Evolutionary conservation across 1,140 invertebrate genomes (phyloP), one percentile per base, ranked within the genome.

Genomic region (Pogonomyrmex californicus): DNA sequence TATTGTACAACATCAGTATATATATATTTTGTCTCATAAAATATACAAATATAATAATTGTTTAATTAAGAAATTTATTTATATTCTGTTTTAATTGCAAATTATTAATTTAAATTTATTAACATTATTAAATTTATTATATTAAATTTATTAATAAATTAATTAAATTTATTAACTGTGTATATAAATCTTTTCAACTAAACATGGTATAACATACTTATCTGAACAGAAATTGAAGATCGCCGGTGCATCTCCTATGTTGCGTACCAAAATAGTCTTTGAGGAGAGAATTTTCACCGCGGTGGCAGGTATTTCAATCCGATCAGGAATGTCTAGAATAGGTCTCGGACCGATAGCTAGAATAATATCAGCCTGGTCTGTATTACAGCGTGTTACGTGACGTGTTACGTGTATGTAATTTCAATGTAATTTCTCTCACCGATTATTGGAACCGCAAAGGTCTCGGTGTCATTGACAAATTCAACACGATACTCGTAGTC

Each of bases 321-420:
- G 56, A 91, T 96, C 96, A 1, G 96, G 96, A 65, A 96, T 91
- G 79, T 96, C 93, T 4, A 96, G 86, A 10, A 96, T 81, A 4
- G 95, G 93, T 85, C 95, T 90, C 6, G 93, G 91, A 2, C 95
- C 94, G 38, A 96, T 91, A 4, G 94, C 96, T 96, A 54, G 30
- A 90, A 54, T 10, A 47, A 73, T 75, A 66, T 85, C 65, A 68
- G 47, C 5, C n/a, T 78, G 33, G 14, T 23, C 33, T 51, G 4
- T 23, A 83, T 33, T 41, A 44, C 33, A 10, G 5, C 10, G 30
- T 1, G 14, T 71, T 58, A 71, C 10, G 30, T 47, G 51, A 73
- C 6, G 23, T 23, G 23, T 23, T 23, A 23, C 23, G 23, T 9
- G 0, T 70, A 70, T 3, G 2, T 38, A 44, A 71, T 44, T 49